Base-by-base conservation (phyloP, 2,888 invertebrate genomes). In the Patella depressa region DNA sequence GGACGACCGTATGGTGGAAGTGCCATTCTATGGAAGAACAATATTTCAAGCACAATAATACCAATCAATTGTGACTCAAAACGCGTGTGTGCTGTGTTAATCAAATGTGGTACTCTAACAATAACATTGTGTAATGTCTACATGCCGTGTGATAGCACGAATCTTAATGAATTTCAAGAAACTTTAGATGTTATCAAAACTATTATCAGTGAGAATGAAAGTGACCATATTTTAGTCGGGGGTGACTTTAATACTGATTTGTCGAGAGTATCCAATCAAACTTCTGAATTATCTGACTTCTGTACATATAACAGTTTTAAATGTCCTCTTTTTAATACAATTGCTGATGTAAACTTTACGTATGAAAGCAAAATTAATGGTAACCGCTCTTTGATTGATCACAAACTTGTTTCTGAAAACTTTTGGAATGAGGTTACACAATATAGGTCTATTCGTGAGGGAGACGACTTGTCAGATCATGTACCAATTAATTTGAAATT, bases 21-120 rank as follows among this genome's bases (percentile, higher is more conserved):
- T 65, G 65, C 65, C 11, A 65, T 65, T n/a, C 17, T 65, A 65
- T 65, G n/a, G n/a, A n/a, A n/a, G n/a, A n/a, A n/a, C n/a, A n/a
- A n/a, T n/a, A n/a, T n/a, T n/a, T n/a, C n/a, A n/a, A n/a, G n/a
- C n/a, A n/a, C n/a, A n/a, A n/a, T n/a, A n/a, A n/a, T n/a, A n/a
- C n/a, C n/a, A n/a, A n/a, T n/a, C n/a, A n/a, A n/a, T n/a, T n/a
- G n/a, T n/a, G 19, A n/a, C 11, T 65, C 65, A 19, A 19, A 19
- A 65, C 65, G 65, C 12, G 15, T 65, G 1, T 65, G 65, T 65
- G 65, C 65, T 65, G 9, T 65, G 12, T 19, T 11, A 11, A 24
- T 65, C 11, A 65, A 65, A 19, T 65, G 12, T 12, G 65, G 24
- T 14, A 65, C 19, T 11, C 65, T 65, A 12, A 24, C 65, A 12